Conservation (phyloP, 2,888 invertebrate genomes). For the Glaucopsyche alexis region DNA sequence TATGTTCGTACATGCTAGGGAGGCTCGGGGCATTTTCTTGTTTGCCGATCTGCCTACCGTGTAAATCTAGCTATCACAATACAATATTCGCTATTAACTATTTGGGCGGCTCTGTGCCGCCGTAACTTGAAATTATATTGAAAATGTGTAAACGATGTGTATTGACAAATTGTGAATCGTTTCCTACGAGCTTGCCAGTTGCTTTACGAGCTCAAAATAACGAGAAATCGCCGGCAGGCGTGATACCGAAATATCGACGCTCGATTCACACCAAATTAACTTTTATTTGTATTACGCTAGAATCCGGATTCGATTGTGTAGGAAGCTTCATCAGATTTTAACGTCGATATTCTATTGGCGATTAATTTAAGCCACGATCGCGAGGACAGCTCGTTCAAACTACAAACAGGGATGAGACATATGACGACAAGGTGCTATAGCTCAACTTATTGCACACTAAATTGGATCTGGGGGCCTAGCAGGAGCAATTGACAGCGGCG, state of each 20-base stretch:
- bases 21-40: too few relatives aligned
- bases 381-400: neutral
- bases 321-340: neutral
- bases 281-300: neutral
- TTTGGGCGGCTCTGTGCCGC: neutral
- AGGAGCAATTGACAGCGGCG: too few relatives aligned
- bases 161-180: slow-evolving; percentile 13
- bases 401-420: too few relatives aligned
- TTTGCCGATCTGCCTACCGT: too few relatives aligned
- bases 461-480: too few relatives aligned
- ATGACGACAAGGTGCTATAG: too few relatives aligned
- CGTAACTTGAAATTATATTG: slow-evolving; percentile 11
- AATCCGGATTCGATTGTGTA: neutral
- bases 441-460: too few relatives aligned
- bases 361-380: slow-evolving; percentile 19
- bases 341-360: slow-evolving; percentile 13
- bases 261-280: neutral
- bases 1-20: too few relatives aligned
- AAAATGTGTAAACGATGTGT: slow-evolving; percentile 21
- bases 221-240: neutral
- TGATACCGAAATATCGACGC: neutral
- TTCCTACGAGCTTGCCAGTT: neutral
- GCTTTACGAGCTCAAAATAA: neutral
- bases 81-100: neutral
- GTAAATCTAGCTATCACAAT: too few relatives aligned